Evolutionary conservation across 2,797 vertebrate genomes (phyloP), one percentile per base, ranked within the genome.

Genomic region (Cynodonichthys magdalenae): DNA sequence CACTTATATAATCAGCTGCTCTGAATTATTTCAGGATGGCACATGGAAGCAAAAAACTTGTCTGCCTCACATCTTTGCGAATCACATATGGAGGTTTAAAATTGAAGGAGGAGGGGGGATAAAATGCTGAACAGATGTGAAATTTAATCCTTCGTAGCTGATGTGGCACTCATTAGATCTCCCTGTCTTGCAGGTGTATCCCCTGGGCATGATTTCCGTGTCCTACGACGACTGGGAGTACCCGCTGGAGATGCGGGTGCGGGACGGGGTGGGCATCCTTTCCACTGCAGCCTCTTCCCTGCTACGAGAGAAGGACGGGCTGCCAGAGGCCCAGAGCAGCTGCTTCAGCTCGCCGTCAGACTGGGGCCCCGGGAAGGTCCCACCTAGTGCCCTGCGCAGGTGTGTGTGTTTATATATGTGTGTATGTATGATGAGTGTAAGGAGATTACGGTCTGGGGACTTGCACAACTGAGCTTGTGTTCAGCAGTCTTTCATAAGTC

Each of bases 181-280:
- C 15, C 20, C 58, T 8, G 66, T 34, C 46, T 54, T 67, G 61
- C 66, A 92, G 90, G 91, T 92, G 93, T 94, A 97, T 83, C 97
- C 98, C n/a, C 92, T 95, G 6, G 98, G 98, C 48, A 95, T 98
- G 83, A 97, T 99, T 75, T 99, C 98, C 0, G 96, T 98, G 63
- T 95, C 96, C 19, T 99, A 97, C 0, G 97, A 99, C 0, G 95
- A 96, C 80, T 98, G 97, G 97, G 97, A 98, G 90, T 99, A 99
- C 79, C 94, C 92, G 9, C 88, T 99, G 84, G 95, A 97, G 70
- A 92, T 89, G 0, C 92, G 98, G 48, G 95, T 99, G 1, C 89
- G 92, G 42, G 98, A 99, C 0, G 97, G 96, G 39, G 94, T 99
- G 31, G 96, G 95, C 76, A 97, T 99, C 89, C 94, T 99, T 47